These are phyloP conservation scores for Muntiacus reevesi DNA, from an alignment of 2,113 vertebrate genomes.

Conservation along the genomic window DNA sequence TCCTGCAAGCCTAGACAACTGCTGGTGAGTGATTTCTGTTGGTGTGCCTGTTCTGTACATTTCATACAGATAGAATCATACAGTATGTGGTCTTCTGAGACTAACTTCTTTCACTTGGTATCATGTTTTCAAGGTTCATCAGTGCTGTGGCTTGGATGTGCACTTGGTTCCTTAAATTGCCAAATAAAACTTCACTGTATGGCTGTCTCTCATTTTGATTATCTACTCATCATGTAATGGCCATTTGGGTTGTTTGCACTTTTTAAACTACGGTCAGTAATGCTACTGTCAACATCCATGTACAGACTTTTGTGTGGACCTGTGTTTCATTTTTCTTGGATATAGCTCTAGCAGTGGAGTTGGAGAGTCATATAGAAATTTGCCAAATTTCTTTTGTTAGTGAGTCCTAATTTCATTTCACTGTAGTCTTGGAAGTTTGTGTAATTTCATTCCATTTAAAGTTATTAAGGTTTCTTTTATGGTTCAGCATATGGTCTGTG, in stretches of 20 bases:
- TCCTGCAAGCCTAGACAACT: neutral
- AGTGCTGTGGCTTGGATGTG: neutral
- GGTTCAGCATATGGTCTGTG: neutral
- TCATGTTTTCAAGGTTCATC: neutral
- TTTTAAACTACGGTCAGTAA: neutral
- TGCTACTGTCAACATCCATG: neutral
- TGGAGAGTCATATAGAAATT: neutral
- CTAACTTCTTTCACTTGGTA: neutral
- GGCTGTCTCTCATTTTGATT: neutral
- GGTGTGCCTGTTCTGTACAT: neutral
- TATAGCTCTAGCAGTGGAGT: neutral
- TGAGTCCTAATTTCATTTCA: neutral
- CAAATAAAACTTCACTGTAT: neutral
- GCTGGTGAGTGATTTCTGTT: neutral
- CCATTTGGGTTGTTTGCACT: neutral
- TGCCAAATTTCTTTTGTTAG: neutral
- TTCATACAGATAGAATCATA: neutral
- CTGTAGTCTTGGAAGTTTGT: neutral
- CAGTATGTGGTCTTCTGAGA: neutral
- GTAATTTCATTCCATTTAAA: neutral
- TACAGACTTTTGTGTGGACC: neutral
- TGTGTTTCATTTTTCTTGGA: neutral
- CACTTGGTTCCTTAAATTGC: neutral
- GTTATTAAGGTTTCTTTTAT: neutral
- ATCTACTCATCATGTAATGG: neutral